phyloP scores from a whole-genome alignment of 2,888 invertebrate genomes.

The Clistopyga incitator region DNA sequence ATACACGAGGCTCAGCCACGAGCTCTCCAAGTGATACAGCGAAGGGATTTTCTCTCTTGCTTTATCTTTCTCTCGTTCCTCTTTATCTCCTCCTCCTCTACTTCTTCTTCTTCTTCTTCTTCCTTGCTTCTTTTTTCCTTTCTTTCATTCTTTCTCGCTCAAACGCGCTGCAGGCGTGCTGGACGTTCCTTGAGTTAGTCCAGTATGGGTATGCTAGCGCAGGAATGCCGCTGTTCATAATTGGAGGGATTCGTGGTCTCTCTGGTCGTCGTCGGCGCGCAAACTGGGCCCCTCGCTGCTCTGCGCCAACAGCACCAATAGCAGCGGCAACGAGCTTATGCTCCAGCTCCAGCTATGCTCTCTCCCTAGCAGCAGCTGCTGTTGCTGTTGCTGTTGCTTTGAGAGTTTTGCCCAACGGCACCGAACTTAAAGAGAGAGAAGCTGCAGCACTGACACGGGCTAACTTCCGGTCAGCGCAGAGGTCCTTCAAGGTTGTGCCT shows the following conservation, averaged over 20 bases:
- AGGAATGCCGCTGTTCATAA: slow-evolving; percentile 79
- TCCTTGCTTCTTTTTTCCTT: slow-evolving; percentile 14
- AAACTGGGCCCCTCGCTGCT: slow-evolving; percentile 38
- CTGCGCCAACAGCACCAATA: slow-evolving; percentile 24
- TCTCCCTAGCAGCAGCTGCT: slow-evolving; percentile 49
- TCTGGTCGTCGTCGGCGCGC: slow-evolving; percentile 60
- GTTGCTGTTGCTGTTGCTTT: slow-evolving; percentile 35
- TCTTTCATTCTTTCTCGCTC: slow-evolving; percentile 34
- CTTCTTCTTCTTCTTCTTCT: slow-evolving; percentile 27
- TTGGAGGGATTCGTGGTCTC: slow-evolving; percentile 75
- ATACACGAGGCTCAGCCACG: slow-evolving; percentile 19
- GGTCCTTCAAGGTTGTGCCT: slow-evolving; percentile 41
- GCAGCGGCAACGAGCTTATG: slow-evolving; percentile 16
- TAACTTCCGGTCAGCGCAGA: slow-evolving; percentile 46
- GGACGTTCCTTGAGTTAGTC: slow-evolving; percentile 83
- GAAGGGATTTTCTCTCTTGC: slow-evolving; percentile 25
- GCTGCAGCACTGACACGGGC: slow-evolving; percentile 17
- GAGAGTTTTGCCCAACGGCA: slow-evolving; percentile 53
- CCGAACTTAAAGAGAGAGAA: slow-evolving; percentile 28
- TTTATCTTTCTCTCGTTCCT: slow-evolving; percentile 47
- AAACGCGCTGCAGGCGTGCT: background rate
- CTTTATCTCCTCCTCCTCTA: slow-evolving; percentile 30
- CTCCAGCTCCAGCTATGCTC: slow-evolving; percentile 18
- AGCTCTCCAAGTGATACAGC: background rate
- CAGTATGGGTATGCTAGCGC: slow-evolving; percentile 86